Base-by-base conservation (phyloP, 2,888 invertebrate species). In the Monochamus alternatus region DNA sequence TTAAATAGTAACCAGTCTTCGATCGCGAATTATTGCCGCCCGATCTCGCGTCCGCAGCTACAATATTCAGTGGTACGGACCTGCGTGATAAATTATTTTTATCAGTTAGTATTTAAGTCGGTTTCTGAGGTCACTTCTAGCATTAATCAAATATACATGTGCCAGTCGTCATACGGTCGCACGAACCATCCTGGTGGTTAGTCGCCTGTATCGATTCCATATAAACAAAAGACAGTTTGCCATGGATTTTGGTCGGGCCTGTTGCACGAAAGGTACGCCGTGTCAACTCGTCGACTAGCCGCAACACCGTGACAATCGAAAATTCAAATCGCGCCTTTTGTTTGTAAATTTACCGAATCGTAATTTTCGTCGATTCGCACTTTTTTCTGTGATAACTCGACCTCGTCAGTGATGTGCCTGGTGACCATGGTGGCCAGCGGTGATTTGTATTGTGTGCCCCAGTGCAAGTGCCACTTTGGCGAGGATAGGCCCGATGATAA, bases 381-480 rank as follows among this genome's bases (percentile, higher is more conserved):
- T 58, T 4, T 58, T 31, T 47, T 43, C 51, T 65, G 62, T 75
- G 43, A 59, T 64, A 14, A 3, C 8, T 63, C 31, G 55, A 44
- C 38, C 62, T 52, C 43, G 31, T 62, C 12, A 43, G 70, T 70
- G 62, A 64, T 64, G 73, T 73, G 38, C 47, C 47, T 77, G 74
- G 69, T 69, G 43, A 81, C 79, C 75, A 86, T 86, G 86, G 86
- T 86, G 43, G 85, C 85, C 55, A 85, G 82, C 78, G 82, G 82
- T 81, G 75, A 81, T 84, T 59, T 80, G 72, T 78, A 76, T 67
- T 75, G 71, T 51, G 65, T 76, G n/a, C 75, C 76, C 9, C 75
- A 72, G 51, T 71, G 71, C 31, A 58, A 70, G 12, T 74, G 63
- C 43, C 75, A 59, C 10, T 68, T 47, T 64, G 73, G 68, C 30